Percentiles rank a stretch among this genome's conserved stretches.
Conservation (phyloP, 2,888 invertebrate genomes). For the Mesorhabditis sp. region DNA sequence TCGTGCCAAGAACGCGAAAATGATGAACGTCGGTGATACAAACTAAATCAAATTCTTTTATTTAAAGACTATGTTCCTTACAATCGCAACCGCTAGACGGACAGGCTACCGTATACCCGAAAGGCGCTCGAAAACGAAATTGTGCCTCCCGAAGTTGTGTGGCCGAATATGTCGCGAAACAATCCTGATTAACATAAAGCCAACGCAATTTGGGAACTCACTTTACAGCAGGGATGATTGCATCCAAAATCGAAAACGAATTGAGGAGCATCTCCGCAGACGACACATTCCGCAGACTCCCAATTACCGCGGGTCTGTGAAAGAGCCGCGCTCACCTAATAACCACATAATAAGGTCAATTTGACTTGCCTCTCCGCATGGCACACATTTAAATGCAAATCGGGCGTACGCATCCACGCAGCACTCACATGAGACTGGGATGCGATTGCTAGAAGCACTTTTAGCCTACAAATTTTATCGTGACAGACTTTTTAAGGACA, state of each 20-base stretch:
- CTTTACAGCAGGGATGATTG: conserved; percentile 20
- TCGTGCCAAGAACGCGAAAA: conserved; percentile 38
- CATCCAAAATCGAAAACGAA: conserved; percentile 34
- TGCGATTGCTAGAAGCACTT: conserved; percentile 22
- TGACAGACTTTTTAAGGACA: conserved; percentile 28
- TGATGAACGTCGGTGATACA: conserved; percentile 44
- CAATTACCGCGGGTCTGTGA: conserved; percentile 36
- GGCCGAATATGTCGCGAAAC: conserved; percentile 34
- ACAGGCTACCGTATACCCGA: conserved; percentile 40
- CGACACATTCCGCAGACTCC: conserved; percentile 31
- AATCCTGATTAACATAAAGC: conserved; percentile 18
- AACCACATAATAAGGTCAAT: not conserved
- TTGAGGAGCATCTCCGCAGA: conserved; percentile 31
- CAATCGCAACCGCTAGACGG: conserved; percentile 30
- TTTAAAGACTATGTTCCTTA: conserved; percentile 13
- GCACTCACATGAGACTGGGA: conserved; percentile 29
- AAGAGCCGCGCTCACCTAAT: conserved; percentile 21
- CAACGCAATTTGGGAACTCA: not conserved
- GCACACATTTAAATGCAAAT: conserved; percentile 42
- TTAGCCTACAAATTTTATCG: conserved; percentile 6
- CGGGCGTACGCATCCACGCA: conserved; percentile 23
- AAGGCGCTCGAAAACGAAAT: conserved; percentile 29
- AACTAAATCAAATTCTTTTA: conserved; percentile 15
- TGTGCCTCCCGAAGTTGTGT: conserved; percentile 21
- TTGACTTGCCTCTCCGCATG: conserved; percentile 31